phyloP scores from a whole-genome alignment of 2,113 vertebrate genomes.

The Glaucomys volans region DNA sequence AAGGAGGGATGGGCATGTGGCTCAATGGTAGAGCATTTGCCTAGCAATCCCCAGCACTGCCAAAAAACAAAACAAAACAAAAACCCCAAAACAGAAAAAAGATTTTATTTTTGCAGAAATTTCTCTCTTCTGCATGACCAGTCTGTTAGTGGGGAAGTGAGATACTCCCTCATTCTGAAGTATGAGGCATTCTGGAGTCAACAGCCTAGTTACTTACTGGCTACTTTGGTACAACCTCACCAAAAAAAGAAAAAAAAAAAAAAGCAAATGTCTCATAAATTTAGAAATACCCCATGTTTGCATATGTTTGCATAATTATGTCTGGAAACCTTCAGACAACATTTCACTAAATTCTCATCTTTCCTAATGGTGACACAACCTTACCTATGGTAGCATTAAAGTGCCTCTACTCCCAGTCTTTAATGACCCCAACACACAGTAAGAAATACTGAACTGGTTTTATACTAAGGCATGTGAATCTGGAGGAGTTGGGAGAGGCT shows the following conservation, averaged over 20 bases:
- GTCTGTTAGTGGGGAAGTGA: constrained; percentile 35
- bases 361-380: constrained; percentile 81
- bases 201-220: constrained; percentile 37
- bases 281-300: constrained; percentile 72
- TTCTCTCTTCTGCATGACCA: neutral
- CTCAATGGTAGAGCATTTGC: neutral
- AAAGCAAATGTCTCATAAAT: constrained; percentile 77
- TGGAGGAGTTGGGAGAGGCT: neutral
- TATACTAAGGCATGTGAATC: constrained; percentile 70
- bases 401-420: constrained; percentile 80
- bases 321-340: constrained; percentile 24
- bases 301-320: neutral
- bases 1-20: neutral
- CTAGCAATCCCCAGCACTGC: neutral
- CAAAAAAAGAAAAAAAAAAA: neutral
- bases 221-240: constrained; percentile 69
- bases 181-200: neutral
- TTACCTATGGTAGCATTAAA: constrained; percentile 83
- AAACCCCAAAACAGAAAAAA: neutral
- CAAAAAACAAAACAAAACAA: neutral
- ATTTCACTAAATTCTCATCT: constrained; percentile 39
- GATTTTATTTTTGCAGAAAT: neutral
- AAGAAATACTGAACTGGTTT: constrained; percentile 83
- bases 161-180: neutral
- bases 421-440: constrained; percentile 76